phyloP scores from a whole-genome alignment of 2,888 invertebrate species.

The Melangyna quadrimaculata region DNA sequence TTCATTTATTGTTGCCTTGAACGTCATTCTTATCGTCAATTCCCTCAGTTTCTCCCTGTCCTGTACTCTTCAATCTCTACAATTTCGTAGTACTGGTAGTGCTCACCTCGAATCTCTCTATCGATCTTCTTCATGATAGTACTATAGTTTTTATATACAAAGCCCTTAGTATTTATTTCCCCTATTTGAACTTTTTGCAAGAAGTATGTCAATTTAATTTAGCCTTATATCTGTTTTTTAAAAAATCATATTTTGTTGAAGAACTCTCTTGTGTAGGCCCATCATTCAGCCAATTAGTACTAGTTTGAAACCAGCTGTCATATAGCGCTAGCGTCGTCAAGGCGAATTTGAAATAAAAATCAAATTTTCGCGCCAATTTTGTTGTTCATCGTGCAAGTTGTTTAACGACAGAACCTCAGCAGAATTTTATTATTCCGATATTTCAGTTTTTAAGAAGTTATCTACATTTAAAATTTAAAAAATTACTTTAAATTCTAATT shows the following conservation, averaged over 20 bases:
- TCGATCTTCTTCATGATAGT: no score
- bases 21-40: no score
- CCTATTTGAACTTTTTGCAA: no score
- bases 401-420: background rate
- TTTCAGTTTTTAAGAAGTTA: background rate
- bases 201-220: no score
- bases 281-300: background rate
- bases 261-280: background rate
- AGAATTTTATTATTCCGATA: background rate
- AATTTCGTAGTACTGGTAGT: no score
- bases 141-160: no score
- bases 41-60: no score
- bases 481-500: background rate
- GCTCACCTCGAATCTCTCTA: no score
- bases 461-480: background rate
- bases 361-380: constrained; percentile 51
- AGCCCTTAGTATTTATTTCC: no score
- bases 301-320: background rate
- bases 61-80: no score
- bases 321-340: constrained; percentile 1
- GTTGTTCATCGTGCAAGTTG: constrained; percentile 44
- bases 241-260: background rate
- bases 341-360: background rate
- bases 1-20: no score
- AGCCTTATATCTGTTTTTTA: no score